Evolutionary conservation across 2,888 invertebrate genomes (phyloP).

Genomic region (Torymus auratus): DNA sequence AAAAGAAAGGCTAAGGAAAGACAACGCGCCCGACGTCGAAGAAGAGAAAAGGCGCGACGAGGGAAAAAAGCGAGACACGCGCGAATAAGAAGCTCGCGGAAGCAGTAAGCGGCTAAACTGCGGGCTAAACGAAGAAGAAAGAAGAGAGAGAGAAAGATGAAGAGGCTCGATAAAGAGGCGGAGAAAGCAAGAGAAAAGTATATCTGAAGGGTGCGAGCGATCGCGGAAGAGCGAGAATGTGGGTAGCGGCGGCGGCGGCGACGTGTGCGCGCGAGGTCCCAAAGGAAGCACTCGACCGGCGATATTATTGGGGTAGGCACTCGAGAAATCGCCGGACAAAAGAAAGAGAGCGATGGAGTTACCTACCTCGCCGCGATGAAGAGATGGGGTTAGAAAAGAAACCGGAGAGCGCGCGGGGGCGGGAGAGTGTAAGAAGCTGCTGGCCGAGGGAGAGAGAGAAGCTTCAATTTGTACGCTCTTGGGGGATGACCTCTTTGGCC

Average conservation of each 20-base stretch:
- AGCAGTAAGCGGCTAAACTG: constrained; percentile 52
- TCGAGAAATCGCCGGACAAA: constrained; percentile 65
- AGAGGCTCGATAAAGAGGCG: constrained; percentile 31
- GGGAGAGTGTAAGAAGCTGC: neutral
- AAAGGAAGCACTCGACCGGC: constrained; percentile 72
- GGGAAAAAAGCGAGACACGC: constrained; percentile 33
- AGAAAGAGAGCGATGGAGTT: constrained; percentile 60
- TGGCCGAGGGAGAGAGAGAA: constrained; percentile 12
- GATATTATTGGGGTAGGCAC: constrained; percentile 72
- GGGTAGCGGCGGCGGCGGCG: neutral
- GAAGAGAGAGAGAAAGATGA: constrained; percentile 41
- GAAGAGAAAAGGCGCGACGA: constrained; percentile 13
- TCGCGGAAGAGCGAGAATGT: neutral
- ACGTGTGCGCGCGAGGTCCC: constrained; percentile 54
- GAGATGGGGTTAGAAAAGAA: constrained; percentile 30
- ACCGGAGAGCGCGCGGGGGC: neutral
- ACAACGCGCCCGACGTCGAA: constrained; percentile 26
- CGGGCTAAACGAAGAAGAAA: constrained; percentile 49
- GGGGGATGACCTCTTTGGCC: constrained; percentile 52
- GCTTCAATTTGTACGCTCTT: constrained; percentile 51
- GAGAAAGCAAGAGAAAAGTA: constrained; percentile 30
- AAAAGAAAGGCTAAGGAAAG: constrained; percentile 54
- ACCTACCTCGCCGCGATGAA: constrained; percentile 13
- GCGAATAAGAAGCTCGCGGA: constrained; percentile 44
- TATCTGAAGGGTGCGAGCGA: constrained; percentile 6